phyloP scores from a whole-genome alignment of 2,113 vertebrate genomes.

The Falco punctatus region DNA sequence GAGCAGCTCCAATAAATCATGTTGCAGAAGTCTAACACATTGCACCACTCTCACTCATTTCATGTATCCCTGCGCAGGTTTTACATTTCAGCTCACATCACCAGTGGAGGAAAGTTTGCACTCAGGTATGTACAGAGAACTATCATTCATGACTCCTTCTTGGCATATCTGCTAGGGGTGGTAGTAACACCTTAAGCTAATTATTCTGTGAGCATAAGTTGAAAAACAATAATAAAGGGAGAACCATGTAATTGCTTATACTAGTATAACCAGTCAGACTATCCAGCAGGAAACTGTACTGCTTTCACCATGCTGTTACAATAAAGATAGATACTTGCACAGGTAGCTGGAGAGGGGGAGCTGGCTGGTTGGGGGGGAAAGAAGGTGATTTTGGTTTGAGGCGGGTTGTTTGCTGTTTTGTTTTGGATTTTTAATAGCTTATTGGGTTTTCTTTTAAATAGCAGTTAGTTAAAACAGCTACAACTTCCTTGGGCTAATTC shows the following conservation, averaged over 20 bases:
- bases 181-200: background rate
- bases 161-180: background rate
- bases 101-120: background rate
- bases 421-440: background rate
- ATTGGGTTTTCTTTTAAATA: background rate
- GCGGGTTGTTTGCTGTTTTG: rapidly evolving
- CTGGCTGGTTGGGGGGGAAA: background rate
- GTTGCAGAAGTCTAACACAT: background rate
- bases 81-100: background rate
- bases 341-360: background rate
- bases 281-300: background rate
- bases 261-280: background rate
- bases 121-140: background rate
- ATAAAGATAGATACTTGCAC: background rate
- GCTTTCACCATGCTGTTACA: background rate
- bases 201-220: rapidly evolving
- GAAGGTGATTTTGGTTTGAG: background rate
- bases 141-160: background rate
- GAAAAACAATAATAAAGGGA: background rate
- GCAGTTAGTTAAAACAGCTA: background rate
- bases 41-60: background rate
- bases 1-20: background rate
- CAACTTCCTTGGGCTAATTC: background rate
- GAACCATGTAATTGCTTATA: background rate
- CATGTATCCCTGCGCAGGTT: background rate